These are phyloP conservation scores for Gymnodraco acuticeps DNA, from an alignment of 2,797 vertebrate species.

Conservation along the genomic window DNA sequence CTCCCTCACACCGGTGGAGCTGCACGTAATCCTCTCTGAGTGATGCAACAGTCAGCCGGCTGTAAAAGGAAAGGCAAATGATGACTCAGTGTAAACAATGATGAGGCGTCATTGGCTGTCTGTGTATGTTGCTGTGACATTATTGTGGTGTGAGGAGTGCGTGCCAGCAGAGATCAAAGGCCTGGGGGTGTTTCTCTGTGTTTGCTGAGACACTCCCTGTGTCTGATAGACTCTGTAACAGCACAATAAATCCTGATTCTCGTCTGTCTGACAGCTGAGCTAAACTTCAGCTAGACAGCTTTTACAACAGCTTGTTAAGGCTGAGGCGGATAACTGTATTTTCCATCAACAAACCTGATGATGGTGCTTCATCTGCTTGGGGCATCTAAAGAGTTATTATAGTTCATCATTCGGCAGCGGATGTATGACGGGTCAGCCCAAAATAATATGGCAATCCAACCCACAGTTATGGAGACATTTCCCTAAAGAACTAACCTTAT, in stretches of 20 bases:
- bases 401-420: background rate
- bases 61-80: background rate
- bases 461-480: background rate
- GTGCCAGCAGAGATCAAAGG: slow-evolving; percentile 11
- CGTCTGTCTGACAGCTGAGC: slow-evolving; percentile 9
- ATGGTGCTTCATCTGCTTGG: background rate
- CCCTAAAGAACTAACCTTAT: background rate
- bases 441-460: background rate
- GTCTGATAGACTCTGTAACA: slow-evolving; percentile 4
- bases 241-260: slow-evolving; percentile 26
- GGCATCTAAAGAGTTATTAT: background rate
- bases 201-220: slow-evolving; percentile 22
- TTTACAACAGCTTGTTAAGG: background rate
- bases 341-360: background rate
- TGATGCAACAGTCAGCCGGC: background rate
- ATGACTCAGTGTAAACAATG: slow-evolving; percentile 26
- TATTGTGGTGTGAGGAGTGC: slow-evolving; percentile 5
- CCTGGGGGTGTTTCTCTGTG: background rate
- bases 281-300: background rate
- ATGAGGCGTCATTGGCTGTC: slow-evolving; percentile 1
- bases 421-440: background rate
- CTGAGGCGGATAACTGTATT: background rate
- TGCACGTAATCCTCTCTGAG: background rate
- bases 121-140: slow-evolving; percentile 2
- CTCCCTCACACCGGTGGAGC: background rate